These are phyloP conservation scores for Chymomyza costata DNA, from an alignment of 1,140 invertebrate genomes.

Conservation along the genomic window DNA sequence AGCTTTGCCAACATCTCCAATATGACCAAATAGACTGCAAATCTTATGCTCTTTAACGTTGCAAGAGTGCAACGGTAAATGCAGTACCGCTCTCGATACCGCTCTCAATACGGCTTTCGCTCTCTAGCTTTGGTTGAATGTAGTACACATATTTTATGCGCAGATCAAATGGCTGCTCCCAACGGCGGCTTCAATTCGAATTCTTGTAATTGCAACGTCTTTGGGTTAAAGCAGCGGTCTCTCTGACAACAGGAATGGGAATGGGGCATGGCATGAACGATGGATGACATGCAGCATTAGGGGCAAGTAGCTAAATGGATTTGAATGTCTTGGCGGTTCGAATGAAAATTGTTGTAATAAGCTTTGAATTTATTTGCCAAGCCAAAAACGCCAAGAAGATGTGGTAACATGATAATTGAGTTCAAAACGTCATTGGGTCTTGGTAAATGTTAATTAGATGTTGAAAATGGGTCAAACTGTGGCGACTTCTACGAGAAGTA, in stretches of 20 bases:
- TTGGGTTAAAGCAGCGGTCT: constrained; percentile 1
- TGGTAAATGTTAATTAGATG: constrained; percentile 69
- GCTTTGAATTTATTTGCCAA: constrained; percentile 7
- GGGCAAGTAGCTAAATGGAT: constrained; percentile 26
- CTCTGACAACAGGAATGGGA: too few relatives aligned
- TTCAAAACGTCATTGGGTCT: constrained; percentile 53
- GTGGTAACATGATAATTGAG: constrained; percentile 67
- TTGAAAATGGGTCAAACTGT: constrained; percentile 57
- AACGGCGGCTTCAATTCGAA: constrained; percentile 31
- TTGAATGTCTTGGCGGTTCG: constrained; percentile 17
- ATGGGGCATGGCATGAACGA: background rate
- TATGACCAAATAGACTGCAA: too few relatives aligned
- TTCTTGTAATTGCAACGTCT: constrained; percentile 58
- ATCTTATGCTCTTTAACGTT: too few relatives aligned
- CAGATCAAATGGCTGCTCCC: constrained; percentile 23
- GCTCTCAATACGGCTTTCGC: constrained; percentile 6
- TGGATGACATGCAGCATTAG: constrained; percentile 27
- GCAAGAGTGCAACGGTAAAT: constrained; percentile 49
- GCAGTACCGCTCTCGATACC: too few relatives aligned
- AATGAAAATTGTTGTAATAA: constrained; percentile 59
- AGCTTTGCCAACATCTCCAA: constrained; percentile 15
- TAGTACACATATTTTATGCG: constrained; percentile 11
- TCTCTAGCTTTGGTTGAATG: constrained; percentile 1
- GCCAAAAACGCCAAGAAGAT: constrained; percentile 47
- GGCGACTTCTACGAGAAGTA: constrained; percentile 11